phyloP scores from a whole-genome alignment of 2,888 invertebrate genomes.

The Mimas tiliae region DNA sequence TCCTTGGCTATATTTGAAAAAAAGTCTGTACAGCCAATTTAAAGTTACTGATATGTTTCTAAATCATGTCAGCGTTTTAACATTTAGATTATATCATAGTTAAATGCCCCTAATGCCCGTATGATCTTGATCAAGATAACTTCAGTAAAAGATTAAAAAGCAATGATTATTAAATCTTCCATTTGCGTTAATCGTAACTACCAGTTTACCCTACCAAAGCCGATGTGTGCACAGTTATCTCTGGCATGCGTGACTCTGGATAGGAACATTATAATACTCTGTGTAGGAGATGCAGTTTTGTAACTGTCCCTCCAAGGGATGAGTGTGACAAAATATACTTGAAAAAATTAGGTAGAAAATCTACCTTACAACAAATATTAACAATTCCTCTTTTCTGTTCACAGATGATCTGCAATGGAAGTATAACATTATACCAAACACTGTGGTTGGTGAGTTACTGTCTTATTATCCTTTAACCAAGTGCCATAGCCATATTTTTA shows the following conservation, averaged over 20 bases:
- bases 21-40: too few species aligned
- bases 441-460: background rate
- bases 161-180: too few species aligned
- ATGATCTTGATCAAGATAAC: too few species aligned
- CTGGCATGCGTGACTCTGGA: conserved; percentile 77
- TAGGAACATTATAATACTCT: conserved; percentile 79
- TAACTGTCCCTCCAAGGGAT: conserved; percentile 74
- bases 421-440: background rate
- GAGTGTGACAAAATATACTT: conserved; percentile 62
- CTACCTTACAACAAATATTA: background rate
- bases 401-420: background rate
- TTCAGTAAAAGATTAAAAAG: too few species aligned
- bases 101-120: too few species aligned
- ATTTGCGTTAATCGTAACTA: too few species aligned
- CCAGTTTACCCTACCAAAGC: conserved; percentile 83
- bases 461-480: too few species aligned
- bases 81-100: too few species aligned
- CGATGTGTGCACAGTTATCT: conserved; percentile 67
- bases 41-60: too few species aligned
- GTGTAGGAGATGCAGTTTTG: conserved; percentile 72
- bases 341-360: background rate
- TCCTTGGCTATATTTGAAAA: too few species aligned
- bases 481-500: too few species aligned
- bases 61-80: too few species aligned
- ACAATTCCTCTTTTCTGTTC: background rate